Base-by-base conservation (phyloP, 2,113 vertebrate species). In the Tretioscincus oriximinensis region DNA sequence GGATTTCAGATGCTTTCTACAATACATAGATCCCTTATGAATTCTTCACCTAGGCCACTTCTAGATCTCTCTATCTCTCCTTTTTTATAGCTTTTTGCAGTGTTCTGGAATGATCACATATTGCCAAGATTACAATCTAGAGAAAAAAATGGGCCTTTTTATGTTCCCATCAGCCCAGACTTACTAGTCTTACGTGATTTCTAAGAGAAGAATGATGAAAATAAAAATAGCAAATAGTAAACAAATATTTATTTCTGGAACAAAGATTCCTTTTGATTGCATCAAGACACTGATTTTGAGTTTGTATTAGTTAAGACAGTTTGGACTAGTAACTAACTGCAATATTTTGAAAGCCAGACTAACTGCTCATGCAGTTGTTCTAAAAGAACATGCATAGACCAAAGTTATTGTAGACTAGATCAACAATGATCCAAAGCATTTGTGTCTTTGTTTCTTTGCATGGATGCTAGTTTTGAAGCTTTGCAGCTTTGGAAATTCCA, bases 301-400 rank as follows among this genome's bases (percentile, higher is more conserved):
- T 83, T 85, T 85, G 73, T 72, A 88, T 84, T 87, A 76, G 80
- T 89, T 84, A 86, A 88, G 77, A 92, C 76, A 78, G 88, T 90
- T 81, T 81, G 54, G 86, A 93, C 75, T 83, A 74, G 45, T 76
- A 87, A 84, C 74, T 64, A 70, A 76, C 81, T 73, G 79, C 66
- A 82, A 76, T 78, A 86, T 89, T 88, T 92, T 65, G 83, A 84
- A 89, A 89, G 83, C 77, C 67, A 72, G 28, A 73, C 77, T 12
- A 74, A 47, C 24, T 94, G 86, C 76, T 89, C 91, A 91, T 94
- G 94, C 94, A 86, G 76, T 90, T 90, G 31, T 88, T 73, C 54
- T 80, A 71, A 87, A 88, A 88, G 84, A 1, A 10, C 90, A 89
- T 93, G 93, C 93, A 90, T 61, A 86, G 88, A 83, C 84, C 75